Evolutionary conservation across 1,140 invertebrate species (phyloP).

Genomic region (Trichonephila clavipes): DNA sequence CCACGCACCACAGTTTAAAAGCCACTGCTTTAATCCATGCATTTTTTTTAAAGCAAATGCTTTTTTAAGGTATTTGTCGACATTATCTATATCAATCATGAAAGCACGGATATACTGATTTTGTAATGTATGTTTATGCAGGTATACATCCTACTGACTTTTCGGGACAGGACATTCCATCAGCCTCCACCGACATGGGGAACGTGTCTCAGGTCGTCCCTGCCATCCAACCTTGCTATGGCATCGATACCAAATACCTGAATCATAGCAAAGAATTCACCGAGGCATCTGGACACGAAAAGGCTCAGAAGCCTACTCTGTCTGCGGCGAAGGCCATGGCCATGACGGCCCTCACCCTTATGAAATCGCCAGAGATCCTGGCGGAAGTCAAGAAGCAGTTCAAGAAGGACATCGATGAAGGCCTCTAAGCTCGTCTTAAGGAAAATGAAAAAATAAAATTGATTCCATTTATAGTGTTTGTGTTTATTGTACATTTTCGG

Average conservation of each 20-base stretch:
- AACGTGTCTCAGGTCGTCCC: constrained; percentile 81
- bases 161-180: constrained; percentile 7
- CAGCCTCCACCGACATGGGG: constrained; percentile 79
- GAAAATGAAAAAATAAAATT: too few species aligned
- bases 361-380: background rate
- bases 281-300: background rate
- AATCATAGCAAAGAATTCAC: background rate
- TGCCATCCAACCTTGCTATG: constrained; percentile 80
- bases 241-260: constrained; percentile 74
- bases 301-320: background rate
- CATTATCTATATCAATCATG: background rate
- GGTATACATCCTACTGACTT: too few species aligned
- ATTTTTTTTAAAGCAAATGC: background rate
- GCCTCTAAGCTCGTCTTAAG: too few species aligned
- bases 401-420: background rate
- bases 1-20: too few species aligned
- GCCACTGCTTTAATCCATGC: background rate
- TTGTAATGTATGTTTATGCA: too few species aligned
- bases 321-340: background rate
- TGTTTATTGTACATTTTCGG: too few species aligned
- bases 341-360: background rate
- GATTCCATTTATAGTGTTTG: too few species aligned
- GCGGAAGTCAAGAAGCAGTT: background rate
- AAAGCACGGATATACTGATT: too few species aligned
- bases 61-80: background rate